A percentile compares a stretch with the other conserved stretches of the same genome.
phyloP scores from a whole-genome alignment of 2,888 invertebrate species.

The Acronicta aceris region DNA sequence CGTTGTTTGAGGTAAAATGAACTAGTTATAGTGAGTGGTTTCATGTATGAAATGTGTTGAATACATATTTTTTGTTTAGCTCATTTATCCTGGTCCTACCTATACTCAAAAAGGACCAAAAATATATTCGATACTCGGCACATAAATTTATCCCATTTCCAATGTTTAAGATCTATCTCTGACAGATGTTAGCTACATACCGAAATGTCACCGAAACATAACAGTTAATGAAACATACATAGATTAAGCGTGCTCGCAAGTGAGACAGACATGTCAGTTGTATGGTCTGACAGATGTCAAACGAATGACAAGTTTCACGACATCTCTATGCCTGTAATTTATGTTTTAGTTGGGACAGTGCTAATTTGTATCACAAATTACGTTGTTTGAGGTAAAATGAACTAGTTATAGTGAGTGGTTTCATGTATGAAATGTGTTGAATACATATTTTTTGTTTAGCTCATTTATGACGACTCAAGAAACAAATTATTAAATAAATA shows the following conservation, averaged over 20 bases:
- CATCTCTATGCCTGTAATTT: constrained; percentile 38
- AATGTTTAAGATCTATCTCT: not conserved
- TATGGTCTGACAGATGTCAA: constrained; percentile 47
- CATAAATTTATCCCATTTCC: no score
- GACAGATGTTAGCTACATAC: constrained; percentile 28
- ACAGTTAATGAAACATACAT: constrained; percentile 38
- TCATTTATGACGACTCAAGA: no score
- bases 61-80: no score
- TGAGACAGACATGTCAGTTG: constrained; percentile 28
- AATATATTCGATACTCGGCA: not conserved
- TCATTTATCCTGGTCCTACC: no score
- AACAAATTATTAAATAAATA: no score
- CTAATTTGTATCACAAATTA: constrained; percentile 23
- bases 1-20: not conserved
- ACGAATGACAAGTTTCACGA: constrained; percentile 38
- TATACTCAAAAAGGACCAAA: not conserved
- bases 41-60: not conserved
- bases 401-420: not conserved
- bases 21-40: not conserved
- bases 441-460: no score
- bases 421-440: not conserved
- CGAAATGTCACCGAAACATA: constrained; percentile 35
- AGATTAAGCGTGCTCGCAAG: constrained; percentile 36
- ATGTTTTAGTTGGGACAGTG: constrained; percentile 28
- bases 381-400: not conserved